Base-by-base conservation (phyloP, 2,797 vertebrate species). In the Rhyacichthys aspro region DNA sequence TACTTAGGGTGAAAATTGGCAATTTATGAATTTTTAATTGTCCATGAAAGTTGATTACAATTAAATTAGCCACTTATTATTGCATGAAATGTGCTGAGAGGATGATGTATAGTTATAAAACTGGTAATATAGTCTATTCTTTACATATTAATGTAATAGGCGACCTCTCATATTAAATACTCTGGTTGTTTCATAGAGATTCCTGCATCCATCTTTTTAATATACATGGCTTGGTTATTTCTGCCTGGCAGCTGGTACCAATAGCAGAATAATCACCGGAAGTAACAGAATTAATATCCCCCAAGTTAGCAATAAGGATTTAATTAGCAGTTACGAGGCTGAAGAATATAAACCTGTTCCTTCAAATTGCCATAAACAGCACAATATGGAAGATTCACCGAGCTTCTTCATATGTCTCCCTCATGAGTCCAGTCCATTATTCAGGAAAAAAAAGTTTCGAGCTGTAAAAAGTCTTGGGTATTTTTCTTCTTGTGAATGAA, bases 51-150 rank as follows among this genome's bases (percentile, higher is more conserved):
- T 74, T 63, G 48, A 67, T 78, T 58, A 72, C 59, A 58, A 44
- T 72, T 67, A 80, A 64, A 70, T 70, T 47, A 69, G 64, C 63
- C 19, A 0, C 46, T 76, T 43, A 67, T 68, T 73, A 60, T 74
- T 44, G 36, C 54, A 55, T 55, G 43, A 11, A 78, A 67, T 44
- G 50, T 47, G 36, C 73, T 52, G 65, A 37, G 19, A 69, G 46
- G 55, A 66, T 48, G 19, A 18, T n/a, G n/a, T n/a, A n/a, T 47
- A 57, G 71, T 63, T 42, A 53, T 55, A 32, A 53, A 43, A 68
- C 62, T 15, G 18, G 44, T 74, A 52, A 70, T 19, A 50, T 45
- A 54, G 44, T 66, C 23, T 12, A 11, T 36, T 28, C 23, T 23
- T 23, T 23, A 28, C 23, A 28, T 28, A 28, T 28, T 3, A 28